Conservation (phyloP, 2,797 vertebrate genomes). For the Sphenopsis melanotis region DNA sequence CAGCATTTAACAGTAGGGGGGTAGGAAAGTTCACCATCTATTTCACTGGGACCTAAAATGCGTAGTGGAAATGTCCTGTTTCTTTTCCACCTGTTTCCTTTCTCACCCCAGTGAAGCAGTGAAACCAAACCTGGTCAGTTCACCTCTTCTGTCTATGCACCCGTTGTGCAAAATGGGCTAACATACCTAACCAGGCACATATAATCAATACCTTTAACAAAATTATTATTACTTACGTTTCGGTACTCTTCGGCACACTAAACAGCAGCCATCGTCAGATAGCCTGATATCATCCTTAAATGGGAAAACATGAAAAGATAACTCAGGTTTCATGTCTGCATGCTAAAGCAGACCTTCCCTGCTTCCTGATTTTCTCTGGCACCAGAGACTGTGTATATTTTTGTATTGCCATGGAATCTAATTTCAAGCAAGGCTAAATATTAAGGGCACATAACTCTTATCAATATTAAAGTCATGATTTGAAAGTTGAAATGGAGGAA, state of each 20-base stretch:
- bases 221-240: constrained; percentile 28
- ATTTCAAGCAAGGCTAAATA: neutral
- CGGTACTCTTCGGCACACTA: neutral
- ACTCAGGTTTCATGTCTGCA: neutral
- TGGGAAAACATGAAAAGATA: neutral
- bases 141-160: neutral
- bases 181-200: neutral
- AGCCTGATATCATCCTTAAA: constrained; percentile 39
- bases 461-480: neutral
- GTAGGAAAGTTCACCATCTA: neutral
- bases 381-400: neutral
- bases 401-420: neutral
- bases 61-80: neutral
- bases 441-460: neutral
- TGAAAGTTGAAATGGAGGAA: neutral
- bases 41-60: neutral
- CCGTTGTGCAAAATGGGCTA: neutral
- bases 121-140: neutral
- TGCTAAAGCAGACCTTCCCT: neutral
- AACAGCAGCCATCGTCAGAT: constrained; percentile 67
- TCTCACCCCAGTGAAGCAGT: neutral
- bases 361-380: neutral
- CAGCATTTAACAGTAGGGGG: neutral
- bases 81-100: neutral
- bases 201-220: neutral